These are phyloP conservation scores for Metopia argyrocephala DNA, from an alignment of 2,888 invertebrate species.

Conservation along the genomic window DNA sequence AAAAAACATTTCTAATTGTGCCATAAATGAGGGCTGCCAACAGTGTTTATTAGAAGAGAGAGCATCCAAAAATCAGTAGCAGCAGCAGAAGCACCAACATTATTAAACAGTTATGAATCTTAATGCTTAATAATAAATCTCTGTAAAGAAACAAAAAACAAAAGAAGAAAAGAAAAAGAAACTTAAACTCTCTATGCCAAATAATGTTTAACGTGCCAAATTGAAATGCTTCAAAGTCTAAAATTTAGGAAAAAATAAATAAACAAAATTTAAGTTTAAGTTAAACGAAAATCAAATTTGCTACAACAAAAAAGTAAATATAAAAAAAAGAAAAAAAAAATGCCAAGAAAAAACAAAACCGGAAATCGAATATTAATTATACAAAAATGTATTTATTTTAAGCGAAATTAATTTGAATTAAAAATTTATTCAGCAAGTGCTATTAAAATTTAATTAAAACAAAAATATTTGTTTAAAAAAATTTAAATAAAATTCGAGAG, in stretches of 20 bases:
- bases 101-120: background rate
- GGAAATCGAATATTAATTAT: conserved; percentile 20
- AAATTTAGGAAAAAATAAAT: conserved; percentile 4
- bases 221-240: conserved; percentile 54
- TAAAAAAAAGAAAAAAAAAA: too few species aligned
- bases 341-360: too few species aligned
- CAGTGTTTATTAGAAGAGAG: conserved; percentile 18
- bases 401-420: conserved; percentile 32
- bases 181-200: background rate
- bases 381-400: conserved; percentile 23
- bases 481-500: background rate
- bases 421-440: conserved; percentile 62
- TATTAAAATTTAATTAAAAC: conserved; percentile 51
- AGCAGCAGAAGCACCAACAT: background rate
- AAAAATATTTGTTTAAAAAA: conserved; percentile 1
- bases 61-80: background rate
- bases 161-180: background rate
- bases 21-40: too few species aligned
- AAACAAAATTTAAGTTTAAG: background rate
- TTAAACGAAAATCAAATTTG: too few species aligned
- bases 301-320: too few species aligned
- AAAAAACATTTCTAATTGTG: too few species aligned
- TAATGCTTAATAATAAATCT: too few species aligned
- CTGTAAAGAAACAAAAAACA: too few species aligned
- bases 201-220: conserved; percentile 45